Evolutionary conservation across 2,113 vertebrate species (phyloP).

Genomic region (Xiphorhynchus elegans): DNA sequence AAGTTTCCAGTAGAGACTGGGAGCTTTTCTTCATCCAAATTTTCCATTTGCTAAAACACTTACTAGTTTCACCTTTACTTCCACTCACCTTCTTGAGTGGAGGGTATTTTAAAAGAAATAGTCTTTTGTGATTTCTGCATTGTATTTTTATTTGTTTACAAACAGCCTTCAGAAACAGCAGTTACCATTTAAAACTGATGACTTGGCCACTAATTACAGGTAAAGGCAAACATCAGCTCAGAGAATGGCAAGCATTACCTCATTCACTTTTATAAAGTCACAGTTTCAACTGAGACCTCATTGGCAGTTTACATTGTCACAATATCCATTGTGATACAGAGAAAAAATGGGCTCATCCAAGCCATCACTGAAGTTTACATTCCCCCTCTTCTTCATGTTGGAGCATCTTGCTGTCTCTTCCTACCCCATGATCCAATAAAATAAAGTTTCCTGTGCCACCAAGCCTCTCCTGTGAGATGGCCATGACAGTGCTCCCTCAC

Average conservation of each 20-base stretch:
- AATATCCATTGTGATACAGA: background rate
- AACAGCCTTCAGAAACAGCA: background rate
- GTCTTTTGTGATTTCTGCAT: background rate
- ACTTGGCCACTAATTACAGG: background rate
- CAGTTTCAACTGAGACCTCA: background rate
- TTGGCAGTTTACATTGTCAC: background rate
- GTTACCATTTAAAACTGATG: background rate
- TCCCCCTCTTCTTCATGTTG: background rate
- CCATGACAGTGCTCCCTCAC: fast-evolving
- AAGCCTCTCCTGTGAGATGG: fast-evolving
- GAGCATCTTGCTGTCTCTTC: background rate
- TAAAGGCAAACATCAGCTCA: background rate
- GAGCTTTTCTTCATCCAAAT: background rate
- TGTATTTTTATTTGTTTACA: background rate
- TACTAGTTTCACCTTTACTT: background rate
- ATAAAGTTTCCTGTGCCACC: background rate
- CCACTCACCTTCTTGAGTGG: background rate
- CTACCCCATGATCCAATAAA: background rate
- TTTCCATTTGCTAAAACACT: background rate
- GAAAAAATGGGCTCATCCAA: background rate
- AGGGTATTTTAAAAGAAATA: background rate
- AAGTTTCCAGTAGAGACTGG: background rate
- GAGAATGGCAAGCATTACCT: background rate
- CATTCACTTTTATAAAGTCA: background rate
- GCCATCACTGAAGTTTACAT: background rate